Percentiles rank a stretch among this genome's conserved stretches.
These are phyloP conservation scores for Dissostichus mawsoni DNA, from an alignment of 2,113 vertebrate species.

Conservation along the genomic window DNA sequence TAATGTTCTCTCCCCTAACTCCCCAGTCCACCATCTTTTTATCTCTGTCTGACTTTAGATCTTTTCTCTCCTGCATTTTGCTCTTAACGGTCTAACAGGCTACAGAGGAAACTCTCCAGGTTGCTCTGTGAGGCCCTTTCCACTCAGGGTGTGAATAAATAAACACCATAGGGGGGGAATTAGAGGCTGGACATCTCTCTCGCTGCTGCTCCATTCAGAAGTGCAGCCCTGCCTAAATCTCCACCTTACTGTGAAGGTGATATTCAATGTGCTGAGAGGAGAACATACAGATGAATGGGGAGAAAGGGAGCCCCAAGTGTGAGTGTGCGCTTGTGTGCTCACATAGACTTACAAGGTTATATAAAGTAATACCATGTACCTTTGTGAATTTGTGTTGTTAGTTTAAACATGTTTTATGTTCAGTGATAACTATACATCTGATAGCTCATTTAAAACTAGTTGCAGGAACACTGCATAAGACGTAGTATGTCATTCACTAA, in stretches of 20 bases:
- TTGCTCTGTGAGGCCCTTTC: slow-evolving; percentile 38
- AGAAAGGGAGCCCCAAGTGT: not conserved
- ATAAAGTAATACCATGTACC: not conserved
- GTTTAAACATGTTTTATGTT: not conserved
- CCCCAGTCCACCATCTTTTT: slow-evolving; percentile 9
- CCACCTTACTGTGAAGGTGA: slow-evolving; percentile 54
- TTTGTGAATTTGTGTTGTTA: not conserved
- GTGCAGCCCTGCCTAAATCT: slow-evolving; percentile 11
- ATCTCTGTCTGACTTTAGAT: slow-evolving; percentile 22
- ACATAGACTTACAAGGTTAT: not conserved
- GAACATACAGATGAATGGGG: slow-evolving; percentile 37
- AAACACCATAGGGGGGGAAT: slow-evolving; percentile 25
- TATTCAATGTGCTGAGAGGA: slow-evolving; percentile 25
- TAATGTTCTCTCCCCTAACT: slow-evolving; percentile 16
- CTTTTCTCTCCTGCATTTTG: slow-evolving; percentile 30
- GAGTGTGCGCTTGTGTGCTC: slow-evolving; percentile 9
- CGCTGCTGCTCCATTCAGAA: slow-evolving; percentile 38
- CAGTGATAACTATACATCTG: not conserved
- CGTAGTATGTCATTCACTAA: not conserved
- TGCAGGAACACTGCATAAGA: not conserved
- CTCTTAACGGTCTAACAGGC: slow-evolving; percentile 38
- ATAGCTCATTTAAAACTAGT: not conserved
- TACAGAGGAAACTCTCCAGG: slow-evolving; percentile 43
- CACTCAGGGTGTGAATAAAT: slow-evolving; percentile 51
- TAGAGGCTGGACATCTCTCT: slow-evolving; percentile 45